These are phyloP conservation scores for Calliphora vomitoria DNA, from an alignment of 2,888 invertebrate species.

Conservation along the genomic window DNA sequence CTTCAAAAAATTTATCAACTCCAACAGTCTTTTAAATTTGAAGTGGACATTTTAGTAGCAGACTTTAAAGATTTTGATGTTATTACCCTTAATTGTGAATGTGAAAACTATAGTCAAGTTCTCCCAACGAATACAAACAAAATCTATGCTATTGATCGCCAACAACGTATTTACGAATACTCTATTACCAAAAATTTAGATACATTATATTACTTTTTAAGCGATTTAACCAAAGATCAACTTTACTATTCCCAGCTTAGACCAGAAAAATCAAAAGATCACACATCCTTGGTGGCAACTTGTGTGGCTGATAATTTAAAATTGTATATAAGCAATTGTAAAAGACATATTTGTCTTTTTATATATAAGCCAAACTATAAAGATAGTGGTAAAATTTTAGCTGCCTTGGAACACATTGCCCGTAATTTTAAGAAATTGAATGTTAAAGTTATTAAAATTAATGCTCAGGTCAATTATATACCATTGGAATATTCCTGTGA, in stretches of 20 bases:
- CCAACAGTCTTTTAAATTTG: background rate
- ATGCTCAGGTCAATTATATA: conserved; percentile 58
- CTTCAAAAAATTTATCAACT: background rate
- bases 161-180: background rate
- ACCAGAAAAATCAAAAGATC: background rate
- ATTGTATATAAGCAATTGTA: background rate
- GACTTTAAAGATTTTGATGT: conserved; percentile 28
- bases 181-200: conserved; percentile 5
- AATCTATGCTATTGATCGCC: conserved; percentile 21
- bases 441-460: conserved; percentile 72
- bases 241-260: conserved; percentile 28
- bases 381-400: background rate
- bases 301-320: background rate
- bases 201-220: conserved; percentile 57
- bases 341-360: background rate
- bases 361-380: background rate
- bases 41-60: background rate
- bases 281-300: background rate
- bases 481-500: conserved; percentile 67
- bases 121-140: background rate
- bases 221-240: conserved; percentile 44
- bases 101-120: background rate
- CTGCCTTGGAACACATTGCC: background rate
- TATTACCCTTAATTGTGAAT: background rate
- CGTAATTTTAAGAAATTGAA: conserved; percentile 62